Evolutionary conservation across 2,113 vertebrate species (phyloP).

Genomic region (Perognathus longimembris): DNA sequence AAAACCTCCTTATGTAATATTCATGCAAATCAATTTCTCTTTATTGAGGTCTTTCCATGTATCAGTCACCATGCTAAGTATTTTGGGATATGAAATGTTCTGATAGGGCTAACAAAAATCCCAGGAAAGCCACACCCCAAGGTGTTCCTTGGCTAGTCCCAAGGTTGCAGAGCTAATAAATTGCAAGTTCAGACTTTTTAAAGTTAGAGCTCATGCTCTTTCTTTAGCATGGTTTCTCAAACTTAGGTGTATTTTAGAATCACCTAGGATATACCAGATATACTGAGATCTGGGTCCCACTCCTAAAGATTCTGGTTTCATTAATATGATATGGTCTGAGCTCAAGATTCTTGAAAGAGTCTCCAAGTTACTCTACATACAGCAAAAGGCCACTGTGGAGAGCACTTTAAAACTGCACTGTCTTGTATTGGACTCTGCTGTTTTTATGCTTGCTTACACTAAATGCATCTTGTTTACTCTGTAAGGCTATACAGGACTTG

Average conservation of each 20-base stretch:
- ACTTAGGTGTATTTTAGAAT: background rate
- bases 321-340: background rate
- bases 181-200: background rate
- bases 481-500: background rate
- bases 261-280: background rate
- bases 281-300: background rate
- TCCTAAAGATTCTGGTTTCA: background rate
- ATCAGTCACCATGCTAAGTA: background rate
- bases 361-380: background rate
- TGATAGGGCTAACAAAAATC: background rate
- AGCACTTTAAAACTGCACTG: background rate
- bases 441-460: background rate
- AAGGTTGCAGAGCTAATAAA: background rate
- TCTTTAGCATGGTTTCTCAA: background rate
- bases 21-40: conserved; percentile 4
- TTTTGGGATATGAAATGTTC: background rate
- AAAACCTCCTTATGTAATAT: background rate
- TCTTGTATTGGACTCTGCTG: background rate
- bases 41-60: background rate
- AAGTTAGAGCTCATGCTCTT: background rate
- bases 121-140: background rate
- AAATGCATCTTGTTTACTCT: background rate
- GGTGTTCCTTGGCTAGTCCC: background rate
- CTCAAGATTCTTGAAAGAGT: background rate
- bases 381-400: background rate